Evolutionary conservation across 2,113 vertebrate genomes (phyloP).

Genomic region (Nothocercus julius): DNA sequence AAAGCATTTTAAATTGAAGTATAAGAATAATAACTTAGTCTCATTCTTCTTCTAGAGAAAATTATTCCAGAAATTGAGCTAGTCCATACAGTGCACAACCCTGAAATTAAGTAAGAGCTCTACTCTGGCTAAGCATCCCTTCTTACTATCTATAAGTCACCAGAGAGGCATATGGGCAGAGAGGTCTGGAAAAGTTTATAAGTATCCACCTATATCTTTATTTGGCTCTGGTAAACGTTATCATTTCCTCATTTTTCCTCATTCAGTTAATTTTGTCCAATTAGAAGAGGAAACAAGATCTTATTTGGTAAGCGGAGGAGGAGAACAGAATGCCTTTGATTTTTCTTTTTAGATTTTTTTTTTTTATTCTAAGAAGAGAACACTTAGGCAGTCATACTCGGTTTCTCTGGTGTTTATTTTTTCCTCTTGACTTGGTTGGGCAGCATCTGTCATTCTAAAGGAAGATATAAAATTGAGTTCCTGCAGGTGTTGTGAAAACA

Average conservation of each 20-base stretch:
- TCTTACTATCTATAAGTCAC: not conserved
- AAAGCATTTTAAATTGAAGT: not conserved
- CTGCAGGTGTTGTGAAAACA: not conserved
- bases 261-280: not conserved
- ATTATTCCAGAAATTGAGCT: not conserved
- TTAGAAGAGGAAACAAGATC: not conserved
- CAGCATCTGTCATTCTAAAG: not conserved
- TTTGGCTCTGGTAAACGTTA: not conserved
- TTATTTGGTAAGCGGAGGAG: not conserved
- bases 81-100: not conserved
- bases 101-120: not conserved
- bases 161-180: not conserved
- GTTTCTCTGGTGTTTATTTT: not conserved
- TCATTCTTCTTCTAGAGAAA: not conserved
- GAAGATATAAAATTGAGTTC: not conserved
- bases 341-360: not conserved
- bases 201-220: not conserved
- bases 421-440: not conserved
- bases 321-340: not conserved
- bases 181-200: not conserved
- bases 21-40: not conserved
- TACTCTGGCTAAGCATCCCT: not conserved
- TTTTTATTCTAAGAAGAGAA: not conserved
- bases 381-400: accelerated
- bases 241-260: not conserved